Conservation (phyloP, 2,113 vertebrate species). For the Nerophis lumbriciformis region DNA sequence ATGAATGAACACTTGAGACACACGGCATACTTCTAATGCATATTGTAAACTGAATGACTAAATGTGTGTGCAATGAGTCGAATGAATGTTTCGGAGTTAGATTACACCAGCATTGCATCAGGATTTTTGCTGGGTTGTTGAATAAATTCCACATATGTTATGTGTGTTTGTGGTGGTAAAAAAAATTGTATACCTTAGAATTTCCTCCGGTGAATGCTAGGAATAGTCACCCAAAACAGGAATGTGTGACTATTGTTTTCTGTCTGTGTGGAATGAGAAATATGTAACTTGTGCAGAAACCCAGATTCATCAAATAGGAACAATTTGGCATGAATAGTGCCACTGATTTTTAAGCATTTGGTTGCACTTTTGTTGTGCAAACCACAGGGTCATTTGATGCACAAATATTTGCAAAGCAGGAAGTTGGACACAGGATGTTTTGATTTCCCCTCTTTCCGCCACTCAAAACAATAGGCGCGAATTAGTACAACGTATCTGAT, state of each 20-base stretch:
- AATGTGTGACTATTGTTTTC: slow-evolving; percentile 4
- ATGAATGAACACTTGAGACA: not conserved
- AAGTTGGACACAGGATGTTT: slow-evolving; percentile 75
- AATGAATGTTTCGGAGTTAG: not conserved
- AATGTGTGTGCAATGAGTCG: not conserved
- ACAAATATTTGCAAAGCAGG: slow-evolving; percentile 61
- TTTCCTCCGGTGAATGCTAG: not conserved
- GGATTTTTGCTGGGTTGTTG: not conserved
- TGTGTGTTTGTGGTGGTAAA: not conserved
- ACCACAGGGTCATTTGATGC: slow-evolving; percentile 32
- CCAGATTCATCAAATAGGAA: not conserved
- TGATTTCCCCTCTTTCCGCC: slow-evolving; percentile 70
- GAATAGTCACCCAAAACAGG: not conserved
- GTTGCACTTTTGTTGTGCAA: slow-evolving; percentile 8
- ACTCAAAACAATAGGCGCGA: slow-evolving; percentile 65
- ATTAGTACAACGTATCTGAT: slow-evolving; percentile 32
- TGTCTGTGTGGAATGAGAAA: not conserved
- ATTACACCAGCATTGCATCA: not conserved
- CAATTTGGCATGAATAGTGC: rapidly evolving
- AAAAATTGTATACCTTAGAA: slow-evolving; percentile 2
- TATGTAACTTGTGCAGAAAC: not conserved
- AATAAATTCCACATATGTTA: not conserved
- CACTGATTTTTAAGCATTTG: slow-evolving; percentile 14
- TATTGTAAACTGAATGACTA: not conserved
- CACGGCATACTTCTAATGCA: too few relatives aligned